phyloP scores from a whole-genome alignment of 2,113 vertebrate genomes.

The Pterophyllum scalare region DNA sequence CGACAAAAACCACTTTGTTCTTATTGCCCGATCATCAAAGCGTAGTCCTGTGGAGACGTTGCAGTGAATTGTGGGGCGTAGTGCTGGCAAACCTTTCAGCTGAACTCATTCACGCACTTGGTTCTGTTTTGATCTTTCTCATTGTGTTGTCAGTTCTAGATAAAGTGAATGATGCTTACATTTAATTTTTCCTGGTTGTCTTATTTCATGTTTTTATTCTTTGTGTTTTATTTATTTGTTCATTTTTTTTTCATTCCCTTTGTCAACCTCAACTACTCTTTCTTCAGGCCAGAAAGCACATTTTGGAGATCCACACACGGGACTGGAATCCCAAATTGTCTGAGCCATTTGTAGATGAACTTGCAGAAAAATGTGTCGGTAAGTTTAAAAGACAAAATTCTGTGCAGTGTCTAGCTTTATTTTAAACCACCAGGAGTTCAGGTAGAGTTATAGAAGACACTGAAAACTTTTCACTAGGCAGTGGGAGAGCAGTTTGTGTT shows the following conservation, averaged over 20 bases:
- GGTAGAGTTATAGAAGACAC: background rate
- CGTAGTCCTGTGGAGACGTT: background rate
- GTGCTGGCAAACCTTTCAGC: background rate
- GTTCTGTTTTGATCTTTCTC: background rate
- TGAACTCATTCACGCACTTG: background rate
- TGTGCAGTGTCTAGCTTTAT: background rate
- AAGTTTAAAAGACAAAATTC: constrained; percentile 18
- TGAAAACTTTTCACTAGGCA: background rate
- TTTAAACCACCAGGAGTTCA: background rate
- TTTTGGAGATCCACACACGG: constrained; percentile 97
- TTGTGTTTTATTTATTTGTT: background rate
- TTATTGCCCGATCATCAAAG: constrained; percentile 5
- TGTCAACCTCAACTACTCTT: background rate
- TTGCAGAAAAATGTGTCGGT: constrained; percentile 99
- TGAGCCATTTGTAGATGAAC: constrained; percentile 93
- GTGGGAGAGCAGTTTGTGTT: background rate
- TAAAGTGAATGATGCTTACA: background rate
- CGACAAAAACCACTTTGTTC: constrained; percentile 15
- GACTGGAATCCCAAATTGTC: constrained; percentile 96
- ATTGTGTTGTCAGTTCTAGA: constrained; percentile 9
- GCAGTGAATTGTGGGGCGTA: background rate
- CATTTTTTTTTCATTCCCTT: background rate
- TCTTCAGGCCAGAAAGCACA: constrained; percentile 96
- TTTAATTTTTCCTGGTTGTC: background rate
- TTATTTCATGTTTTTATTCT: background rate